Base-by-base conservation (phyloP, 2,888 invertebrate species). In the Calliopum simillimum region DNA sequence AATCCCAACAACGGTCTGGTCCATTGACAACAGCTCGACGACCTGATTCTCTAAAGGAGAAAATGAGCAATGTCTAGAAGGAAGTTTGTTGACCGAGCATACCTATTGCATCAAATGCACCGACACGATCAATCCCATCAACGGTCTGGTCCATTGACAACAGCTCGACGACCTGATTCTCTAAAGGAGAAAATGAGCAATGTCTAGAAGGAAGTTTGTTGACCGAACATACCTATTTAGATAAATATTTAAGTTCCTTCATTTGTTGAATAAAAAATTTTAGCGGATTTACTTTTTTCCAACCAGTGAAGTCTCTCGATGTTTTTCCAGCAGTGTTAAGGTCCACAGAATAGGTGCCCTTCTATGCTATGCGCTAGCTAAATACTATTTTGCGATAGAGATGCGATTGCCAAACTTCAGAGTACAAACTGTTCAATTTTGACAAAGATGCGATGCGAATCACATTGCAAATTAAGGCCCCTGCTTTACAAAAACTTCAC, bases 1-100 rank as follows among this genome's bases (percentile, higher is more conserved):
- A 13, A 43, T 33, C 14, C 69, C 63, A 55, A 33, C 56, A 56
- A 47, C 43, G n/a, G 69, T 63, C 44, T 63, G 53, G n/a, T 13
- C 13, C 46, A 55, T 62, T 4, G 61, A 53, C 11, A 69, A 55
- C 4, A 69, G 55, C n/a, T 69, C 43, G 4, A 55, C 14, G 14
- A 69, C 63, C 55, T 69, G 25, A 44, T 69, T 46, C 33, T 56
- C 69, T 41, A 47, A 63, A 19, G 55, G 41, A 25, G 69, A 33
- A 23, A 63, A 51, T 19, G 56, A 46, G 41, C 56, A 56, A 16
- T 25, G 53, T 55, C 19, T 63, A 46, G 46, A 59, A 46, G 49
- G 58, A 51, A n/a, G n/a, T n/a, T n/a, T n/a, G n/a, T n/a, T n/a
- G n/a, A n/a, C n/a, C n/a, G n/a, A n/a, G n/a, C n/a, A n/a, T n/a